These are phyloP conservation scores for Ginglymostoma cirratum DNA, from an alignment of 2,113 vertebrate genomes.

Conservation along the genomic window DNA sequence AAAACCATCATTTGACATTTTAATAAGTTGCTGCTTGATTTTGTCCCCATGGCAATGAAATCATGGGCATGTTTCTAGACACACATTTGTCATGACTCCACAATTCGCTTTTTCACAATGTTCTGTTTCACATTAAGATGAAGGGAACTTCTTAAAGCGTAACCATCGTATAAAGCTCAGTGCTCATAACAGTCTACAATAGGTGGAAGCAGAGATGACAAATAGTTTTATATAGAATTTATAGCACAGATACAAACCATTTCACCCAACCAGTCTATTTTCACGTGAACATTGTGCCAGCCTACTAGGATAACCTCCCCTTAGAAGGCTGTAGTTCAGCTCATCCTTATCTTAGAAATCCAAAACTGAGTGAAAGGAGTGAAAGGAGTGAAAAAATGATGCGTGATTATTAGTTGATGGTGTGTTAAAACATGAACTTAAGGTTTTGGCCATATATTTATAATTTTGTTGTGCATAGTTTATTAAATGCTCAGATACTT, in stretches of 20 bases:
- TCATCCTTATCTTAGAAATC: not conserved
- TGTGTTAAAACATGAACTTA: not conserved
- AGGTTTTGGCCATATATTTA: not conserved
- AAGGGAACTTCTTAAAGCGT: not conserved
- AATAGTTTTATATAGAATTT: not conserved
- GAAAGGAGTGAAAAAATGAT: not conserved
- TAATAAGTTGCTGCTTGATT: not conserved
- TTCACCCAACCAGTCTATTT: not conserved
- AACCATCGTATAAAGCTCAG: not conserved
- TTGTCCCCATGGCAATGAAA: not conserved
- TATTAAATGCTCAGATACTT: not conserved
- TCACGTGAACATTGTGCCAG: not conserved
- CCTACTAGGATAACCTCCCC: not conserved
- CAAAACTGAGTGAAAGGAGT: not conserved
- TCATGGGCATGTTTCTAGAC: not conserved
- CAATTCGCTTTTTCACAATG: not conserved
- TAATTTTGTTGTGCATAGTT: not conserved
- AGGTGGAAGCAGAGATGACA: not conserved
- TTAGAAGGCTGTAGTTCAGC: not conserved
- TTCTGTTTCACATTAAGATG: not conserved
- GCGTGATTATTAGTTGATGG: not conserved
- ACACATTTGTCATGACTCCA: not conserved
- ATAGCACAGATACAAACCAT: not conserved
- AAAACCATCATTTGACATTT: not conserved
- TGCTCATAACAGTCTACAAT: not conserved